Evolutionary conservation across 2,888 invertebrate genomes (phyloP), one percentile per base, ranked within the genome.

Genomic region (Lathronympha strigana): DNA sequence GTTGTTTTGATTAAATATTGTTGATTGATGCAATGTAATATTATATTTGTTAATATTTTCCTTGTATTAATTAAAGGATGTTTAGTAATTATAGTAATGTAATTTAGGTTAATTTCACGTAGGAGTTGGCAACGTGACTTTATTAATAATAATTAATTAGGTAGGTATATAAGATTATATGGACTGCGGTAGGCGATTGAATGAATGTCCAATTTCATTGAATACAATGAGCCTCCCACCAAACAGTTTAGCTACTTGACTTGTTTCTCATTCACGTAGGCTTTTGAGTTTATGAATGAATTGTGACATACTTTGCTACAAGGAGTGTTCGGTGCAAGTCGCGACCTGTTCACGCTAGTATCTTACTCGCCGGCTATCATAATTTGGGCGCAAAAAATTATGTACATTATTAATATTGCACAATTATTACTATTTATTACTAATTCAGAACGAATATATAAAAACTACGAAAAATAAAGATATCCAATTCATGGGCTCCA

Each of bases 311-410:
- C 66, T 47, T 49, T 17, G 57, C 40, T 50, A 21, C 58, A 53
- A 36, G n/a, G 28, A 8, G 40, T 55, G 31, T 51, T 58, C 21
- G 57, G 17, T 23, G 62, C 76, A 66, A 63, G 77, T 75, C 72
- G 71, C 70, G 72, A 80, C 81, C 74, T 76, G 81, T 80, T 69
- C 71, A 61, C 72, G 76, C 80, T 66, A 66, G 69, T 51, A 28
- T 25, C 25, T 53, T 19, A 28, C 28, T 45, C 58, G 38, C 2
- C 58, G 36, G 21, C 36, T 60, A 36, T 45, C 36, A 51, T 45
- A 23, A 63, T 47, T 25, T 55, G 5, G 31, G 13, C n/a, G 31
- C 23, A 9, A 38, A 21, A 28, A 43, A 19, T 17, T 36, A 11
- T n/a, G 45, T 19, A 19, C 5, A 55, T 28, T 28, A 28, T 40